These are phyloP conservation scores for Endotricha flammealis DNA, from an alignment of 2,888 invertebrate species.

Conservation along the genomic window DNA sequence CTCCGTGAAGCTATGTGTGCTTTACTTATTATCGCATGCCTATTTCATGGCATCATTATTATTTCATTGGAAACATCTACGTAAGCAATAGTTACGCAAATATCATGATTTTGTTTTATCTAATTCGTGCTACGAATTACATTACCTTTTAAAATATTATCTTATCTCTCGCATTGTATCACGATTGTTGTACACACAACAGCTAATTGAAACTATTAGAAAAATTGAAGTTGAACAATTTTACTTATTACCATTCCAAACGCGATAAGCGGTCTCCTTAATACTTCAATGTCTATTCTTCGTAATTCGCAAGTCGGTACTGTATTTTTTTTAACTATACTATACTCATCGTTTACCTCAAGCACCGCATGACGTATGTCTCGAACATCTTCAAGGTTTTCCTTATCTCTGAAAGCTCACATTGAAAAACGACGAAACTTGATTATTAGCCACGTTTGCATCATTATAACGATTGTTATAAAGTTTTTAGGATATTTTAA, in stretches of 20 bases:
- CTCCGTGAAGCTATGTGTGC: slow-evolving; percentile 10
- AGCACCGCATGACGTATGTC: too few relatives aligned
- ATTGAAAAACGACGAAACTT: too few relatives aligned
- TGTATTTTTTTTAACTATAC: too few relatives aligned
- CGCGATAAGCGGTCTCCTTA: too few relatives aligned
- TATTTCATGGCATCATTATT: slow-evolving; percentile 19
- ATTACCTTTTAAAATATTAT: slow-evolving; percentile 5
- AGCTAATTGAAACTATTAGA: background rate
- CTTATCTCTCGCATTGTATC: slow-evolving; percentile 1
- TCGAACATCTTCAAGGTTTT: slow-evolving; percentile 38
- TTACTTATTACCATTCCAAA: too few relatives aligned
- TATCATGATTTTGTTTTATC: slow-evolving; percentile 17
- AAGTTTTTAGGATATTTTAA: too few relatives aligned
- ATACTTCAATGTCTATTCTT: too few relatives aligned
- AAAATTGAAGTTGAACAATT: too few relatives aligned
- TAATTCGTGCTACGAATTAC: slow-evolving; percentile 2
- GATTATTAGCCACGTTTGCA: slow-evolving; percentile 15
- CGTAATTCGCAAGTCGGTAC: too few relatives aligned
- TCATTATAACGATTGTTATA: too few relatives aligned
- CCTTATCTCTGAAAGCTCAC: slow-evolving; percentile 33
- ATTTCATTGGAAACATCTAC: slow-evolving; percentile 19
- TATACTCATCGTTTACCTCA: too few relatives aligned
- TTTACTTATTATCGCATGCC: slow-evolving; percentile 21
- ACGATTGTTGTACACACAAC: background rate
- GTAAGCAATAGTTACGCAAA: slow-evolving; percentile 15